Evolutionary conservation across 2,113 vertebrate genomes (phyloP).

Genomic region (Ciconia stormi): DNA sequence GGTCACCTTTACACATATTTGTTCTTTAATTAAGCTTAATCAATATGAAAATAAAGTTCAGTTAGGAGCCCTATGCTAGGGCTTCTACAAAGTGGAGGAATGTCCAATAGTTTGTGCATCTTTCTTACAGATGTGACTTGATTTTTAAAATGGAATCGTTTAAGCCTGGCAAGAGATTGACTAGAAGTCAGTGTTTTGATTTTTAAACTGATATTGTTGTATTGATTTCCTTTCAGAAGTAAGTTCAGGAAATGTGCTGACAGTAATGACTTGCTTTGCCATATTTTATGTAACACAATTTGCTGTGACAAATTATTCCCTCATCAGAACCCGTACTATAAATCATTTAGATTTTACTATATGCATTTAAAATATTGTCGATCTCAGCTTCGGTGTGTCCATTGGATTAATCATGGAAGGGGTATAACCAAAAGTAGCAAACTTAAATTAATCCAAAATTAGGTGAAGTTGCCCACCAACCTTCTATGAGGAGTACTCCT

Average conservation of each 20-base stretch:
- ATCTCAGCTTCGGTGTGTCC: background rate
- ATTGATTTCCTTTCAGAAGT: background rate
- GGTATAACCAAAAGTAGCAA: background rate
- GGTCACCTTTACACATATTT: background rate
- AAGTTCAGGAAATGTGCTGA: background rate
- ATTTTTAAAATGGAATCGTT: background rate
- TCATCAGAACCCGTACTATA: background rate
- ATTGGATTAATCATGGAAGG: background rate
- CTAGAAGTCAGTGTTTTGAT: background rate
- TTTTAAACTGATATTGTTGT: background rate
- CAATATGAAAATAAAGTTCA: background rate
- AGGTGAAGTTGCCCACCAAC: background rate
- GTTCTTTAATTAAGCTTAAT: slow-evolving; percentile 1
- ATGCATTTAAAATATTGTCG: background rate
- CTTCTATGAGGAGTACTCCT: background rate
- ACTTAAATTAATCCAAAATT: background rate
- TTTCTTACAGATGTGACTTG: background rate
- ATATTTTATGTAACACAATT: background rate
- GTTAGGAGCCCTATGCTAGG: background rate
- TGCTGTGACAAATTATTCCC: background rate
- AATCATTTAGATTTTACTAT: background rate
- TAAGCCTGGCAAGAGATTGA: background rate
- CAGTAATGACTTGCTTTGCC: background rate
- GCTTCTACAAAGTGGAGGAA: background rate
- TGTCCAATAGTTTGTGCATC: background rate